Evolutionary conservation across 1,140 invertebrate species (phyloP), one percentile per base, ranked within the genome.

Genomic region (Neodiprion pinetum): DNA sequence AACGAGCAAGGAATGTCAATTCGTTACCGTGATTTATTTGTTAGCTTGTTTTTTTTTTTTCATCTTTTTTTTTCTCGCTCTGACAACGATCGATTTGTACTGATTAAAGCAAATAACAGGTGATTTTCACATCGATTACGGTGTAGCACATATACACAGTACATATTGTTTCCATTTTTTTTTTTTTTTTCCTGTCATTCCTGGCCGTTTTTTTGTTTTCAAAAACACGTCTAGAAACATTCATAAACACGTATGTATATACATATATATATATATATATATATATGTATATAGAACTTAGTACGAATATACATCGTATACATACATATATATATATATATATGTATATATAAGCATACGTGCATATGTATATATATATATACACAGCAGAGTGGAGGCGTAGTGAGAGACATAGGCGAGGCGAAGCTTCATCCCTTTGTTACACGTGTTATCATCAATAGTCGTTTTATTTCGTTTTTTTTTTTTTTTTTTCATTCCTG

Each of bases 341-440:
- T 40, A 28, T 28, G 28, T 65, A 65, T 65, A 65, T 17, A 74
- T 71, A 12, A 74, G 69, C 69, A 72, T 70, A 77, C 71, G 66
- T 74, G 71, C 72, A 78, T 78, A 75, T 77, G 73, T 77, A 70
- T 75, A 76, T 78, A 74, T 77, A 82, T 86, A 61, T 61, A 17
- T 61, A 61, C 11, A 17, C 7, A 87, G 86, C 87, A 78, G 81
- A 88, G 87, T 88, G 85, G 86, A 87, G 28, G 86, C 87, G 81
- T 85, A 85, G 86, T 89, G 87, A 85, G 79, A 87, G 83, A 89
- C 86, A 88, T 81, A 88, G 85, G 86, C 86, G 83, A 88, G 84
- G 87, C 87, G 81, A 89, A 89, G 86, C 87, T 82, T 88, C 82
- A 86, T 86, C 81, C 79, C 78, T 81, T 83, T 84, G 65, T 72